phyloP scores from a whole-genome alignment of 2,888 invertebrate species.

The Tenthredo mesomela region DNA sequence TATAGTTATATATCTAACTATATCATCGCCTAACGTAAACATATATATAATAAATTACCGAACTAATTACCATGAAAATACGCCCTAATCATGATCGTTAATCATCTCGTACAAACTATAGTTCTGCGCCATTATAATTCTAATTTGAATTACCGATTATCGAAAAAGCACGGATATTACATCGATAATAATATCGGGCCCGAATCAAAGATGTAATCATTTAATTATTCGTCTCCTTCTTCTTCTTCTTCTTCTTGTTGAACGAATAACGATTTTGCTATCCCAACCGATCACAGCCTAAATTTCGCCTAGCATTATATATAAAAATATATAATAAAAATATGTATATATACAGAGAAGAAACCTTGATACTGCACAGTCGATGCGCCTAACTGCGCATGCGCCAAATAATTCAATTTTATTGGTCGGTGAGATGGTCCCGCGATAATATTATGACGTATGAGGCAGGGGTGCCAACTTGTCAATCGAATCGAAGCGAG shows the following conservation, averaged over 20 bases:
- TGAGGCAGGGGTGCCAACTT: too few species aligned
- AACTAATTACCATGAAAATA: not conserved
- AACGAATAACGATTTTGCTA: slow-evolving; percentile 8
- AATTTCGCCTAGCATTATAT: not conserved
- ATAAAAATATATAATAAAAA: too few species aligned
- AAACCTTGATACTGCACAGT: too few species aligned
- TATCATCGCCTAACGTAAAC: not conserved
- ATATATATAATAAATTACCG: not conserved
- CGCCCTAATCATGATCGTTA: not conserved
- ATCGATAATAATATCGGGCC: not conserved
- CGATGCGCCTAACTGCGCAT: too few species aligned
- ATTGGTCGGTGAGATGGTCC: too few species aligned
- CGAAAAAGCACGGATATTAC: not conserved
- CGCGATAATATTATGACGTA: too few species aligned
- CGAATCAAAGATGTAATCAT: not conserved
- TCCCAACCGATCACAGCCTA: slow-evolving; percentile 10
- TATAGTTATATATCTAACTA: slow-evolving; percentile 2
- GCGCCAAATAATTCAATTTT: too few species aligned
- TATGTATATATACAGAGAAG: too few species aligned
- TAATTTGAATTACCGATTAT: not conserved
- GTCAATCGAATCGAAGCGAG: too few species aligned
- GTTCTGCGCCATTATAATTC: not conserved
- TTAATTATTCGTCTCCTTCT: not conserved
- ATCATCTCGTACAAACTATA: slow-evolving; percentile 6
- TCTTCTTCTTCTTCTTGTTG: not conserved